Conservation (phyloP, 1,140 invertebrate genomes). For the Eupristina koningsbergeri region DNA sequence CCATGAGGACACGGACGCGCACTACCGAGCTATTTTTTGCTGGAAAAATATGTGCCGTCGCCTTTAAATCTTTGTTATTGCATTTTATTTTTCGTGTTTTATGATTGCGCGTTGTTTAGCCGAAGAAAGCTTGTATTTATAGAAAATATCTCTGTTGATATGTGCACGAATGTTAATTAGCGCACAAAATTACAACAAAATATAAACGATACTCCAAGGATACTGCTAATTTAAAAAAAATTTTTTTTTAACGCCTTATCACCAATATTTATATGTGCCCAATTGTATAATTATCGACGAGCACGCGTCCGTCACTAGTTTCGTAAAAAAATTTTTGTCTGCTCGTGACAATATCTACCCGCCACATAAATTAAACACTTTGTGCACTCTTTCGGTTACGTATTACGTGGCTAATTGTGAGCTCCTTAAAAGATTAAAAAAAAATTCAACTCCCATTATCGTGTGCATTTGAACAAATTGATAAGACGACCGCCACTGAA, state of each 20-base stretch:
- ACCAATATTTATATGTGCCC: not conserved
- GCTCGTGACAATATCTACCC: not conserved
- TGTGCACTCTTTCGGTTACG: not conserved
- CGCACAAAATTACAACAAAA: not conserved
- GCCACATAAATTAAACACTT: not conserved
- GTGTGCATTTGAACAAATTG: not conserved
- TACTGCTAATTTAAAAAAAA: not conserved
- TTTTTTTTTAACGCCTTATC: not conserved
- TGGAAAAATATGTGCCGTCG: too few species aligned
- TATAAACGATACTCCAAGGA: not conserved
- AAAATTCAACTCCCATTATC: too few species aligned
- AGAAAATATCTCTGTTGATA: not conserved
- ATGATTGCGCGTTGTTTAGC: too few species aligned
- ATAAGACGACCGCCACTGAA: slow-evolving; percentile 24
- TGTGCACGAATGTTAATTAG: too few species aligned
- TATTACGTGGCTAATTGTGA: not conserved
- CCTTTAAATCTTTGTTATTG: too few species aligned
- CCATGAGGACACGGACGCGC: too few species aligned
- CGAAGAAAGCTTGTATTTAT: too few species aligned
- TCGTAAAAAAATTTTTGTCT: not conserved
- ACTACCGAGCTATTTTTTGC: too few species aligned
- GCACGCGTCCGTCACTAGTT: not conserved
- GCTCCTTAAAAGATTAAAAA: not conserved
- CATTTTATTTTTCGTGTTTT: too few species aligned
- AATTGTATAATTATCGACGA: not conserved